Evolutionary conservation across 2,888 invertebrate species (phyloP).

Genomic region (Gortyna flavago): DNA sequence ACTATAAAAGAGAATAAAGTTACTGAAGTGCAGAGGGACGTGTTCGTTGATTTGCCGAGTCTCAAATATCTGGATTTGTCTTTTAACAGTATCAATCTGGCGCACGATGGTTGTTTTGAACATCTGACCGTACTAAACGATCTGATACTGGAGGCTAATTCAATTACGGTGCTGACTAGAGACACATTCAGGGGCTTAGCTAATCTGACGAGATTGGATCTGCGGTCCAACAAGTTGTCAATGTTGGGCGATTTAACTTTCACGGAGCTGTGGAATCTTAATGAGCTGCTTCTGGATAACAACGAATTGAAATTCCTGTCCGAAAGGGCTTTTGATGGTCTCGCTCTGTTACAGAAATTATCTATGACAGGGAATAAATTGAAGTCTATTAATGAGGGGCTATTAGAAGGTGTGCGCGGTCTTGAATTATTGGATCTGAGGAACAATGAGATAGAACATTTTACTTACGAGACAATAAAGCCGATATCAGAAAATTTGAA

Average conservation of each 20-base stretch:
- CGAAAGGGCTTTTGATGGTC: slow-evolving; percentile 94
- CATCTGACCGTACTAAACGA: slow-evolving; percentile 93
- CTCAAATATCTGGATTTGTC: slow-evolving; percentile 94
- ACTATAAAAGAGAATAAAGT: slow-evolving; percentile 94
- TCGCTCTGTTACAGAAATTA: slow-evolving; percentile 93
- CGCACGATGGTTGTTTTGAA: slow-evolving; percentile 96
- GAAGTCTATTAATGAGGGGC: slow-evolving; percentile 92
- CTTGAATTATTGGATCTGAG: slow-evolving; percentile 94
- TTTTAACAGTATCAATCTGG: slow-evolving; percentile 95
- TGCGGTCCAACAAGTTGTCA: slow-evolving; percentile 93
- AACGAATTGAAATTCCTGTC: slow-evolving; percentile 93
- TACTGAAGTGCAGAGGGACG: slow-evolving; percentile 93
- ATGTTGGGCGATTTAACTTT: slow-evolving; percentile 95
- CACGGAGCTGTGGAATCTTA: slow-evolving; percentile 93
- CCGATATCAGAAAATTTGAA: slow-evolving; percentile 94
- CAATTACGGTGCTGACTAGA: slow-evolving; percentile 93
- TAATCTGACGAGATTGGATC: slow-evolving; percentile 93
- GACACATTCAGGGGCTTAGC: slow-evolving; percentile 94
- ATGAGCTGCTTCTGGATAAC: slow-evolving; percentile 92
- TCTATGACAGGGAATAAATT: slow-evolving; percentile 94
- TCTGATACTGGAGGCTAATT: slow-evolving; percentile 94
- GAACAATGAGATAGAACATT: slow-evolving; percentile 93
- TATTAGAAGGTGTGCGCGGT: slow-evolving; percentile 93
- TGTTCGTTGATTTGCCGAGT: slow-evolving; percentile 93
- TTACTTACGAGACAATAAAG: slow-evolving; percentile 93